phyloP scores from a whole-genome alignment of 1,140 invertebrate species.

The Trichonephila clavipes region DNA sequence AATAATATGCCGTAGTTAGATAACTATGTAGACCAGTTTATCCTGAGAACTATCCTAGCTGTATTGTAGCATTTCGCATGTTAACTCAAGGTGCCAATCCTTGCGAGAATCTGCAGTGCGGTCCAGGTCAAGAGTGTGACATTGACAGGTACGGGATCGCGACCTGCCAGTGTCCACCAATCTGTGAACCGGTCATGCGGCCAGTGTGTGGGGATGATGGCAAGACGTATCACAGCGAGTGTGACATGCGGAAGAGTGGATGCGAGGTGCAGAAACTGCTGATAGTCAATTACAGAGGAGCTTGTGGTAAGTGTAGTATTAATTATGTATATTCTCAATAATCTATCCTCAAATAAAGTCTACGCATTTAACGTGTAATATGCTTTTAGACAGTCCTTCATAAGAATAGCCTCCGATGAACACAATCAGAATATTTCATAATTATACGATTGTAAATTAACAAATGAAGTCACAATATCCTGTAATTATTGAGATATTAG shows the following conservation, averaged over 20 bases:
- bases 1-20: conserved; percentile 16
- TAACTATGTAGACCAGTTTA: conserved; percentile 52
- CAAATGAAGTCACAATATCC: too few species aligned
- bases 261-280: conserved; percentile 87
- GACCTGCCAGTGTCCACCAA: conserved; percentile 87
- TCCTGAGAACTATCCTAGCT: conserved; percentile 74
- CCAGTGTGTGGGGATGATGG: conserved; percentile 86
- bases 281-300: conserved; percentile 85
- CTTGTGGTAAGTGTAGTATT: conserved; percentile 85
- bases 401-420: too few species aligned
- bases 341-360: too few species aligned
- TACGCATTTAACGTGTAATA: too few species aligned
- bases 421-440: too few species aligned
- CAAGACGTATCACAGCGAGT: conserved; percentile 86
- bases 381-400: too few species aligned
- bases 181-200: conserved; percentile 89
- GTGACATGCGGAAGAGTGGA: conserved; percentile 86
- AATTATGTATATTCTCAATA: too few species aligned
- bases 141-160: conserved; percentile 92
- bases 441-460: too few species aligned
- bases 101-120: conserved; percentile 88
- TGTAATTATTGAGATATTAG: too few species aligned
- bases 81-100: conserved; percentile 87
- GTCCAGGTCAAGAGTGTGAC: conserved; percentile 88
- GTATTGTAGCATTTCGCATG: conserved; percentile 77